Base-by-base conservation (phyloP, 2,797 vertebrate species). In the Pitangus sulphuratus region DNA sequence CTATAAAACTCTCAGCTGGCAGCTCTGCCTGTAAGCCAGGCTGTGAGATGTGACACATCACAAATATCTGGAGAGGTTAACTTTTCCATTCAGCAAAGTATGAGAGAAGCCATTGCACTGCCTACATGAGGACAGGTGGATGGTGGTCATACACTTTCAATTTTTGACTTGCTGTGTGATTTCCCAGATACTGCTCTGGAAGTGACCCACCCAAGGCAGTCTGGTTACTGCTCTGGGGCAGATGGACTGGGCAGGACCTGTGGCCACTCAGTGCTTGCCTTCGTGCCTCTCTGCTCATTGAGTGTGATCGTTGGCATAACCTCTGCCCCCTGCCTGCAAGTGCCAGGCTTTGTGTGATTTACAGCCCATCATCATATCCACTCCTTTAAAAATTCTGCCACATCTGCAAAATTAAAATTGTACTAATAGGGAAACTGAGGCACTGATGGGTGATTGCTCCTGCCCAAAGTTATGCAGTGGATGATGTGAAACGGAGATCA, bases 1-100 rank as follows among this genome's bases (percentile, higher is more conserved):
- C 81, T 19, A 14, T 87, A 70, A 89, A 92, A 60, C 37, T 57
- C 45, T 71, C 68, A 92, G 81, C 86, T 89, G 89, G 68, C 82
- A 91, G 71, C 77, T 42, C 33, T 17, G 76, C 60, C 60, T 60
- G n/a, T 16, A 14, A 1, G 4, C 24, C 62, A n/a, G 71, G 56
- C 77, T 69, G n/a, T 48, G 74, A 65, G 84, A 44, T 71, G 57
- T 44, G 81, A 80, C 81, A 50, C 51, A 6, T 76, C 62, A 45
- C 83, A 82, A 82, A 45, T 65, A 66, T 16, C 76, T 56, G 69
- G 14, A 86, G 51, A 84, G 89, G 60, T 64, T 28, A 30, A 42
- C 39, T 82, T 89, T 84, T 64, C 85, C 80, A 37, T 16, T 70
- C 33, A 13, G 3, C 20, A 21, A 61, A 66, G 48, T 2, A 16